Evolutionary conservation across 1,140 invertebrate genomes (phyloP), one percentile per base, ranked within the genome.

Genomic region (Drosophila pectinifera): DNA sequence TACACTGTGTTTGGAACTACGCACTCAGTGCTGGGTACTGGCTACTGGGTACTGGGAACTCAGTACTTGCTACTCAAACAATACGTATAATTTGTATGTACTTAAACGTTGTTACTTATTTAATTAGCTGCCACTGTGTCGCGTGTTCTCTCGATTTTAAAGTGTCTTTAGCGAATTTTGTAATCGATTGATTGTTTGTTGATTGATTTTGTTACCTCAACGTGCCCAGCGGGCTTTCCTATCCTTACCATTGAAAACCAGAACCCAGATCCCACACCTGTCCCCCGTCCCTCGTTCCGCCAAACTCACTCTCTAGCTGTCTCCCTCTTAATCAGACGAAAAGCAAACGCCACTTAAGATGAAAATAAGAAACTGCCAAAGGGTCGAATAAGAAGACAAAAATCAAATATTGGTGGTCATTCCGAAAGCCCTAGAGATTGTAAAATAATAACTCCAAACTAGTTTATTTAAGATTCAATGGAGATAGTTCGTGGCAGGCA

Each of bases 331-430:
- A 46, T 46, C 22, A 76, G 62, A 53, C 18, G 51, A 75, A 77
- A 78, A 67, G 57, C 59, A 62, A 74, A 69, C 65, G 78, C 65
- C 72, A 76, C 67, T 78, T 74, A 69, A 43, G 38, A 75, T 48
- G 57, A 58, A 51, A 49, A 80, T 59, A 79, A 46, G 62, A 65
- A 86, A 86, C 83, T 86, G 83, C 83, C 83, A 88, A 81, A 73
- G 63, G 79, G 63, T 81, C 64, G 63, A 56, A 41, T 36, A 58
- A 62, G 53, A 34, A 73, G 24, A 26, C 45, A 53, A 36, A 67
- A 39, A 56, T 38, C 24, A 39, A 38, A 53, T 22, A 58, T 56
- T 34, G 24, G 7, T 18, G 39, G 28, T 22, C 49, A n/a, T 41
- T 16, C 28, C n/a, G 5, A 10, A 16, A 49, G 41, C 26, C 20